These are phyloP conservation scores for Ophiothrix spiculata DNA, from an alignment of 35 echinoderm and acorn worm species.

Conservation along the genomic window DNA sequence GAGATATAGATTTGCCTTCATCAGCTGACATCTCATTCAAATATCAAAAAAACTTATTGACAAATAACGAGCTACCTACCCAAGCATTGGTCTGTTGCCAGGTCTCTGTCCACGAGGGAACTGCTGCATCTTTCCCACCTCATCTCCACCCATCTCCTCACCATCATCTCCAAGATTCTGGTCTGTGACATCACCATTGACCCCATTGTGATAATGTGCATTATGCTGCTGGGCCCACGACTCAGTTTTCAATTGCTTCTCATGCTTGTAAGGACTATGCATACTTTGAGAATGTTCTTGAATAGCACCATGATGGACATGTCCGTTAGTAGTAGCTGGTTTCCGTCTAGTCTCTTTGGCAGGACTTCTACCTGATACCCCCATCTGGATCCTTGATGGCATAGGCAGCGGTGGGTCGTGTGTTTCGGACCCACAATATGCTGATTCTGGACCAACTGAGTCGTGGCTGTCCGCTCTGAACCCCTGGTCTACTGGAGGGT, in stretches of 20 bases:
- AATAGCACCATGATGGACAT: not conserved
- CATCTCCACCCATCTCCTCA: not conserved
- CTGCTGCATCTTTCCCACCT: not conserved
- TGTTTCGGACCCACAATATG: not conserved
- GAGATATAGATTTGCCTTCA: too few relatives aligned
- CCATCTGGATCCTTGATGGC: not conserved
- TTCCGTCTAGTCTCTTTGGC: not conserved
- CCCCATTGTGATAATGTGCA: not conserved
- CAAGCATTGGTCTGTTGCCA: slow-evolving; percentile 2
- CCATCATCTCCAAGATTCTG: not conserved
- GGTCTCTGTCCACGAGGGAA: not conserved
- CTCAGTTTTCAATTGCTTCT: not conserved
- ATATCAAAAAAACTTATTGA: not conserved
- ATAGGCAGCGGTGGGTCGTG: not conserved
- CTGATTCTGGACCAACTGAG: not conserved
- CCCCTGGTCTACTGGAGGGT: not conserved
- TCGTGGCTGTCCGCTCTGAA: not conserved
- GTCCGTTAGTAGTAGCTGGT: not conserved
- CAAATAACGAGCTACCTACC: not conserved
- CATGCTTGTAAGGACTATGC: not conserved
- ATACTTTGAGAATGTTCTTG: not conserved
- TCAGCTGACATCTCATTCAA: too few relatives aligned
- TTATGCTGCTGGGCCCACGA: not conserved
- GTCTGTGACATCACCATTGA: not conserved
- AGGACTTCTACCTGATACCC: not conserved